Evolutionary conservation across 1,140 invertebrate genomes (phyloP), one percentile per base, ranked within the genome.

Genomic region (Aphaenogaster floridana): DNA sequence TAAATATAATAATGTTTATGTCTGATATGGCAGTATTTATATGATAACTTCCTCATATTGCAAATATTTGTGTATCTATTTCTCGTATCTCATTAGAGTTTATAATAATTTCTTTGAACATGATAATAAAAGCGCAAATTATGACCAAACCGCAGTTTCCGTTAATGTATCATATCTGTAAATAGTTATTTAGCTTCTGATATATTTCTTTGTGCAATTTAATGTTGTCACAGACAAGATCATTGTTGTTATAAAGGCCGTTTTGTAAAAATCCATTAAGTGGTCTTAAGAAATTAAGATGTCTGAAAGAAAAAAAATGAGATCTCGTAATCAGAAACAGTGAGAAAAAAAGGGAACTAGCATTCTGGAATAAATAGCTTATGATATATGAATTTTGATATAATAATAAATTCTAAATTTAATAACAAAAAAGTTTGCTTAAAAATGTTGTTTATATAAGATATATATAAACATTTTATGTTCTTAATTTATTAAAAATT

Each of bases 121-220:
- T 48, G 57, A 39, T 77, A 77, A 57, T 66, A 71, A 45, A 3
- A 45, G n/a, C 7, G 5, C 8, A 3, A 13, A 6, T 61, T 77
- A 61, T 74, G 8, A 36, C 15, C 15, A 28, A 77, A 77, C 39
- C 54, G 15, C 54, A 77, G 15, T 77, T 77, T 77, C 54, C 74
- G 39, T 45, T 61, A 13, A 17, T 28, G 36, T 59, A 15, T 34
- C 36, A 54, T 36, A 39, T 74, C n/a, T 28, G 5, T 36, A 71
- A 11, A 71, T 42, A 71, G 2, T 28, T 34, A 36, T 64, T 7
- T 5, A 39, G 5, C 15, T 50, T 15, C 50, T 50, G 13, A 4
- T 21, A 71, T 15, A 34, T 71, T 71, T 71, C 28, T 71, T 5
- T 34, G 7, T 71, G 45, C n/a, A 50, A 13, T 9, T 13, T 28